Evolutionary conservation across 2,113 vertebrate species (phyloP).

Genomic region (Notarius quadriscutis): DNA sequence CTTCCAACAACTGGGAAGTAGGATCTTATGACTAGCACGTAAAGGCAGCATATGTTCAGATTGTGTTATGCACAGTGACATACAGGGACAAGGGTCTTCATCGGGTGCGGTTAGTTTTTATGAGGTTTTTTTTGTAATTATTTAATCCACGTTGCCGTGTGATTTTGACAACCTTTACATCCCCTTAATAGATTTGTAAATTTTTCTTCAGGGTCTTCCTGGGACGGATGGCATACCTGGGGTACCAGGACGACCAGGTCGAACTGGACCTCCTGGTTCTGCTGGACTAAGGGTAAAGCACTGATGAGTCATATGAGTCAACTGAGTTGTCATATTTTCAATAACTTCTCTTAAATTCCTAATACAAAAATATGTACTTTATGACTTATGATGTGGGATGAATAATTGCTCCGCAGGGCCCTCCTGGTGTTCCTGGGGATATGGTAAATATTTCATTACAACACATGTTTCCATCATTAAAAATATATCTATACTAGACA

Average conservation of each 20-base stretch:
- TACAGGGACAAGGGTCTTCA: too few species aligned
- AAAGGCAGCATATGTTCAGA: too few species aligned
- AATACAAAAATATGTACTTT: neutral
- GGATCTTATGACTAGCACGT: too few species aligned
- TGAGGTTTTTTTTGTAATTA: too few species aligned
- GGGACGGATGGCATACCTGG: constrained; percentile 86
- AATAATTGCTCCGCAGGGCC: constrained; percentile 68
- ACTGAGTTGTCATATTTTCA: neutral
- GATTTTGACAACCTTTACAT: too few species aligned
- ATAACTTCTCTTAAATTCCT: neutral
- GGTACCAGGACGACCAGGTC: constrained; percentile 83
- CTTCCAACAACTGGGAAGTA: too few species aligned
- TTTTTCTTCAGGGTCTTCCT: constrained; percentile 74
- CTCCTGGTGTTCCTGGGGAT: constrained; percentile 76
- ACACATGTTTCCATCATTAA: neutral
- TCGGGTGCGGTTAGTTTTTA: too few species aligned
- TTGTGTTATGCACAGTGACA: too few species aligned
- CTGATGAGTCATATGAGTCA: neutral
- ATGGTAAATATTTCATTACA: constrained; percentile 61
- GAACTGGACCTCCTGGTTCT: constrained; percentile 80
- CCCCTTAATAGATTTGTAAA: neutral
- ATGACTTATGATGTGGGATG: neutral
- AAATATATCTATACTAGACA: neutral
- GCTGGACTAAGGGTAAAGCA: constrained; percentile 77
- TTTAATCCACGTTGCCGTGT: too few species aligned